A percentile compares a stretch with the other conserved stretches of the same genome.
phyloP scores from a whole-genome alignment of 1,140 invertebrate genomes.

The Eumeta japonica region DNA sequence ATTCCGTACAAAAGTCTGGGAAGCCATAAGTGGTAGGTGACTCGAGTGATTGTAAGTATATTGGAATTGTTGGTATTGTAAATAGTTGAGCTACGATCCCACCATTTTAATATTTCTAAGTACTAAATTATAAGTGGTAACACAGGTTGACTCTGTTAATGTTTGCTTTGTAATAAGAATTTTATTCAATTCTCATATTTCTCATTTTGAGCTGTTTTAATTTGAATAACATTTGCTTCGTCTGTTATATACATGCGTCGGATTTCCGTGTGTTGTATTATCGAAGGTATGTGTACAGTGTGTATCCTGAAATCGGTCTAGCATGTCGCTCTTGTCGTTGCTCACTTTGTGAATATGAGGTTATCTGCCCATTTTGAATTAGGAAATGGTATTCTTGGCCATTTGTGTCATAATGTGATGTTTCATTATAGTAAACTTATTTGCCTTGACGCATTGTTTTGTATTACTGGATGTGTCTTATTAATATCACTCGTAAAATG shows the following conservation, averaged over 20 bases:
- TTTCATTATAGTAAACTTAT: slow-evolving; percentile 22
- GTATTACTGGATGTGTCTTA: slow-evolving; percentile 19
- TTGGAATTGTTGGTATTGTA: slow-evolving; percentile 54
- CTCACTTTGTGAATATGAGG: background rate
- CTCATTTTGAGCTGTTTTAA: background rate
- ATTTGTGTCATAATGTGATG: slow-evolving; percentile 56
- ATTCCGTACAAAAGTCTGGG: too few relatives aligned
- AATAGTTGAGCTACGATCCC: slow-evolving; percentile 55
- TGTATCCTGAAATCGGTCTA: background rate
- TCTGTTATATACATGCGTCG: background rate
- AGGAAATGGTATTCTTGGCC: too few relatives aligned
- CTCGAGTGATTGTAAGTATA: slow-evolving; percentile 51
- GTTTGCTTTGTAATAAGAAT: slow-evolving; percentile 1
- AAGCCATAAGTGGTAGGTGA: slow-evolving; percentile 43
- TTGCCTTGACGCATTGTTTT: slow-evolving; percentile 1
- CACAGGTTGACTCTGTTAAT: slow-evolving; percentile 18
- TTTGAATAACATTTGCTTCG: background rate
- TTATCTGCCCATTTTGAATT: background rate
- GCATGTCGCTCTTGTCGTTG: background rate
- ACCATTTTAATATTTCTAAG: slow-evolving; percentile 55
- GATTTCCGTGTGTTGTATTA: background rate
- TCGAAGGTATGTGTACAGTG: background rate
- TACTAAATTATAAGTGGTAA: slow-evolving; percentile 52
- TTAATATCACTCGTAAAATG: slow-evolving; percentile 27
- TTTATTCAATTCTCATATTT: background rate